Percentiles rank a stretch among this genome's conserved stretches.
phyloP scores from a whole-genome alignment of 2,888 invertebrate genomes.

The Gortyna flavago region DNA sequence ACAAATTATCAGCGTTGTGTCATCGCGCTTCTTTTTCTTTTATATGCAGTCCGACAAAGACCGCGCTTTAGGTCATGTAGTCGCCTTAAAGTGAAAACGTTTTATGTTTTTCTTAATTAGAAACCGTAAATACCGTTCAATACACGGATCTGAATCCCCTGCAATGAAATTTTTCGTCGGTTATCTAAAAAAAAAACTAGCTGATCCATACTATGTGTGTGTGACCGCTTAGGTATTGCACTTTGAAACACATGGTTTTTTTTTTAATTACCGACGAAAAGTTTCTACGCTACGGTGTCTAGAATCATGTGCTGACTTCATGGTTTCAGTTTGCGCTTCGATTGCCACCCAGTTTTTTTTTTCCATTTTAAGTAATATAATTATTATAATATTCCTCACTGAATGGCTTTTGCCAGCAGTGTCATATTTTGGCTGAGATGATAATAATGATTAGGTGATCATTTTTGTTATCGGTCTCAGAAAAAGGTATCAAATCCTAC shows the following conservation, averaged over 20 bases:
- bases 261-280: no score
- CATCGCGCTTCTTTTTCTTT: no score
- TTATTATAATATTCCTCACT: no score
- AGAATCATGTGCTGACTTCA: neutral
- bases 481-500: no score
- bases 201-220: neutral
- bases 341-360: neutral
- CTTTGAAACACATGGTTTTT: neutral
- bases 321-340: neutral
- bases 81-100: neutral
- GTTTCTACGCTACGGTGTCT: neutral
- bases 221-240: neutral
- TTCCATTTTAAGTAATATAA: neutral
- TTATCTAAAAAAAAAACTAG: neutral
- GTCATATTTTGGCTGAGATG: neutral
- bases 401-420: neutral
- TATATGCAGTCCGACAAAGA: no score
- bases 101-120: neutral
- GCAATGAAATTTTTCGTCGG: neutral
- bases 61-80: no score
- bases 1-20: no score
- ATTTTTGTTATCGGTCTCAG: neutral
- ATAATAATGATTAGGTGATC: neutral
- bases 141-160: neutral
- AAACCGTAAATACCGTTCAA: neutral